phyloP scores from a whole-genome alignment of 1,140 invertebrate species.

The Drosophila cardini region DNA sequence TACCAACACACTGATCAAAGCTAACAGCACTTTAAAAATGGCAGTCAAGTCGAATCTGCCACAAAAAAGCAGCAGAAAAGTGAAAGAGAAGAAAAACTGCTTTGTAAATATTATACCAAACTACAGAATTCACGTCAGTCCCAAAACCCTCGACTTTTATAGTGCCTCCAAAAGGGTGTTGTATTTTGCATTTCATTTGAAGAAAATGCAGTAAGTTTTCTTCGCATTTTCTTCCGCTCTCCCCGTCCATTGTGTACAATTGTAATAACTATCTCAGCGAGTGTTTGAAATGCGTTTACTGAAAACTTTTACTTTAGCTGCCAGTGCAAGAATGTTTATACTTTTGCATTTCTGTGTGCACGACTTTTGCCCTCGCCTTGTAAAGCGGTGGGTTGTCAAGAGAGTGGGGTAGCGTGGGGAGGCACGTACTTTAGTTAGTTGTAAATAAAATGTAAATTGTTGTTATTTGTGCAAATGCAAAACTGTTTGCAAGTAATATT shows the following conservation, averaged over 20 bases:
- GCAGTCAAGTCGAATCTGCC: conserved; percentile 63
- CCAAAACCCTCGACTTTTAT: neutral
- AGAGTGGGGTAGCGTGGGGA: neutral
- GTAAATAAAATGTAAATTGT: conserved; percentile 56
- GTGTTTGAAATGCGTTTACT: conserved; percentile 83
- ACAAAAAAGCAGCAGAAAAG: conserved; percentile 39
- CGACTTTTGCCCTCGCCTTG: conserved; percentile 38
- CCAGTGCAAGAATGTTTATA: conserved; percentile 77
- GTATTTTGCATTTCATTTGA: conserved; percentile 78
- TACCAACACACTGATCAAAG: conserved; percentile 62
- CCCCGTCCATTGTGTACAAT: conserved; percentile 60
- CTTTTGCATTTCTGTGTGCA: conserved; percentile 50
- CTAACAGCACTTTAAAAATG: conserved; percentile 79
- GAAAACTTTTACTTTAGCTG: conserved; percentile 73
- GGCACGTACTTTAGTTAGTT: conserved; percentile 52
- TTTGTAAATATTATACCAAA: conserved; percentile 69
- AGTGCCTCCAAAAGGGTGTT: conserved; percentile 24
- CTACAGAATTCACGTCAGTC: conserved; percentile 3
- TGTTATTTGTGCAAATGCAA: conserved; percentile 34
- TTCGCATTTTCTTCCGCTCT: neutral
- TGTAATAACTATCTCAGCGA: conserved; percentile 81
- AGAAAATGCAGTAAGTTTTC: conserved; percentile 68
- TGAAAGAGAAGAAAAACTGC: conserved; percentile 42
- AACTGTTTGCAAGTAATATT: conserved; percentile 23
- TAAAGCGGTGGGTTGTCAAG: neutral